phyloP scores from a whole-genome alignment of 2,888 invertebrate species.

The Coelogynopora nodosa region DNA sequence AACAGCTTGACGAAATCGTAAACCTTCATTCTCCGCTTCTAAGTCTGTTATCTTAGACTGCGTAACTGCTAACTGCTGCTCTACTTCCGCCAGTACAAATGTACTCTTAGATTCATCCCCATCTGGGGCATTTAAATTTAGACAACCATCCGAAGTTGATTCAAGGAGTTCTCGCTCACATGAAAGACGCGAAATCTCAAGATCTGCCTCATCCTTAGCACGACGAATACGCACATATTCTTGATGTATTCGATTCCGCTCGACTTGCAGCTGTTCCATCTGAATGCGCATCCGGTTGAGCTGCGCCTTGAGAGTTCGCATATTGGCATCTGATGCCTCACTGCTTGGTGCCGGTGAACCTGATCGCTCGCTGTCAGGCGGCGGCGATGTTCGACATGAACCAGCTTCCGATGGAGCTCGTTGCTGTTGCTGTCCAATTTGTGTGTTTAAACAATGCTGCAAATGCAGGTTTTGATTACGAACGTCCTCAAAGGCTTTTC shows the following conservation, averaged over 20 bases:
- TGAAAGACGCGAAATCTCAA: background rate
- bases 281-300: slow-evolving; percentile 30
- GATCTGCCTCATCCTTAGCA: slow-evolving; percentile 30
- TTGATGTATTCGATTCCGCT: slow-evolving; percentile 42
- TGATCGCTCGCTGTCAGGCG: slow-evolving; percentile 35
- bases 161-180: background rate
- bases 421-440: too few relatives aligned
- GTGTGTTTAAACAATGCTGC: background rate
- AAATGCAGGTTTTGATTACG: background rate
- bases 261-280: slow-evolving; percentile 34
- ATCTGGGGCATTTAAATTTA: background rate
- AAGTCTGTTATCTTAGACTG: background rate
- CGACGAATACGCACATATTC: slow-evolving; percentile 36
- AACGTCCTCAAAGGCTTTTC: background rate
- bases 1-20: slow-evolving; percentile 15
- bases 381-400: background rate
- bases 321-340: background rate
- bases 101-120: background rate
- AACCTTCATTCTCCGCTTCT: slow-evolving; percentile 33
- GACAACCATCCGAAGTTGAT: background rate
- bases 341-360: background rate
- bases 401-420: background rate
- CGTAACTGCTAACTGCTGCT: slow-evolving; percentile 1
- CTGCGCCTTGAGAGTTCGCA: background rate
- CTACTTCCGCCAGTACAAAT: background rate